Conservation (phyloP, 1,140 invertebrate genomes). For the Elymnias hypermnestra region DNA sequence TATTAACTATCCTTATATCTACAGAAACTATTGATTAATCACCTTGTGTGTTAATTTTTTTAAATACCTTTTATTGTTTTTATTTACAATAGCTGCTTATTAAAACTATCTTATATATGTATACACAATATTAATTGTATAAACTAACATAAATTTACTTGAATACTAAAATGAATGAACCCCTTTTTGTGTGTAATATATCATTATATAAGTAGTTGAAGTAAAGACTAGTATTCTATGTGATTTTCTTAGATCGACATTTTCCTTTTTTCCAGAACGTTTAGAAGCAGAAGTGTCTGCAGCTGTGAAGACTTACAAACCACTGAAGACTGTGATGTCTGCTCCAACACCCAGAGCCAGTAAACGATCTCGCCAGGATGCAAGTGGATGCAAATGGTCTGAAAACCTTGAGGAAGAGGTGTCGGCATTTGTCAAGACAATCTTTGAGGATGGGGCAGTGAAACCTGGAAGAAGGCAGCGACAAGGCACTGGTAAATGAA, state of each 20-base stretch:
- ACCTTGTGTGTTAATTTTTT: too few relatives aligned
- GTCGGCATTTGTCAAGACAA: constrained; percentile 11
- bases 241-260: not conserved
- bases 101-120: too few relatives aligned
- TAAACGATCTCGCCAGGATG: constrained; percentile 52
- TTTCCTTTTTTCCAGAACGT: constrained; percentile 37
- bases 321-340: constrained; percentile 41
- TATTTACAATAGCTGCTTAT: too few relatives aligned
- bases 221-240: too few relatives aligned
- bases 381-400: constrained; percentile 35
- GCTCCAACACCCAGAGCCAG: constrained; percentile 27
- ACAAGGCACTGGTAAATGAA: constrained; percentile 15
- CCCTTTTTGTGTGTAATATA: too few relatives aligned
- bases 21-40: too few relatives aligned
- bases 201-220: too few relatives aligned
- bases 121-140: too few relatives aligned
- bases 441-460: constrained; percentile 11
- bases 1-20: too few relatives aligned
- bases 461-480: constrained; percentile 8
- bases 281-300: constrained; percentile 54
- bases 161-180: too few relatives aligned
- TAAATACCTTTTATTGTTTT: too few relatives aligned
- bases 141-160: too few relatives aligned
- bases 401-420: constrained; percentile 20
- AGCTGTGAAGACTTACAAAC: constrained; percentile 38